Percentiles rank a stretch among this genome's conserved stretches.
Evolutionary conservation across 2,888 invertebrate species (phyloP).

Genomic region (Drosophila affinis): DNA sequence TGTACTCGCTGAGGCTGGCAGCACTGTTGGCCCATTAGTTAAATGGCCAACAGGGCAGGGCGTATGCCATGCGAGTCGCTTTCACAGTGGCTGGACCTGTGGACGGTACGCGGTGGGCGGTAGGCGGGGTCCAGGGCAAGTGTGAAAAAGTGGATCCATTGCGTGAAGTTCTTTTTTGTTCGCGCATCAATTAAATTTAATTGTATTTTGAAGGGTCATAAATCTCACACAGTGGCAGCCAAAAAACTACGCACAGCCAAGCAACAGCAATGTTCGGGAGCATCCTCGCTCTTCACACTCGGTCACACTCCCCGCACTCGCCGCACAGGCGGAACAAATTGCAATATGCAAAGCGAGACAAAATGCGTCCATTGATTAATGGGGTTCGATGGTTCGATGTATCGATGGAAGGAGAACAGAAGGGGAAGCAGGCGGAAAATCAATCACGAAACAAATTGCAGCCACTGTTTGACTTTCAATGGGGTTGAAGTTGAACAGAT

Average conservation of each 20-base stretch:
- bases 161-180: constrained; percentile 51
- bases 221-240: constrained; percentile 69
- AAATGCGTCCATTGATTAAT: constrained; percentile 67
- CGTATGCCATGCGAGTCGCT: no score
- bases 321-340: constrained; percentile 51
- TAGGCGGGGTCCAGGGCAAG: constrained; percentile 25
- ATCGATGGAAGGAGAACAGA: constrained; percentile 20
- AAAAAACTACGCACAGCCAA: constrained; percentile 44
- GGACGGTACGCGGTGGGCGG: constrained; percentile 32
- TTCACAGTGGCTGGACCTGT: no score
- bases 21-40: constrained; percentile 65
- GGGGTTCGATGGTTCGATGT: constrained; percentile 34
- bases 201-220: constrained; percentile 81
- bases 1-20: constrained; percentile 1
- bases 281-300: not conserved
- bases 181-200: constrained; percentile 81
- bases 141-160: constrained; percentile 67
- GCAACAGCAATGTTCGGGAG: not conserved
- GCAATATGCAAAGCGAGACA: constrained; percentile 69
- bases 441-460: constrained; percentile 68
- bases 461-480: constrained; percentile 15
- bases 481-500: constrained; percentile 15
- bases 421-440: constrained; percentile 43
- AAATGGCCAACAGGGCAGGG: constrained; percentile 65
- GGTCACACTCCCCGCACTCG: not conserved